Evolutionary conservation across 2,888 invertebrate genomes (phyloP).

Genomic region (Morpho deidamia): DNA sequence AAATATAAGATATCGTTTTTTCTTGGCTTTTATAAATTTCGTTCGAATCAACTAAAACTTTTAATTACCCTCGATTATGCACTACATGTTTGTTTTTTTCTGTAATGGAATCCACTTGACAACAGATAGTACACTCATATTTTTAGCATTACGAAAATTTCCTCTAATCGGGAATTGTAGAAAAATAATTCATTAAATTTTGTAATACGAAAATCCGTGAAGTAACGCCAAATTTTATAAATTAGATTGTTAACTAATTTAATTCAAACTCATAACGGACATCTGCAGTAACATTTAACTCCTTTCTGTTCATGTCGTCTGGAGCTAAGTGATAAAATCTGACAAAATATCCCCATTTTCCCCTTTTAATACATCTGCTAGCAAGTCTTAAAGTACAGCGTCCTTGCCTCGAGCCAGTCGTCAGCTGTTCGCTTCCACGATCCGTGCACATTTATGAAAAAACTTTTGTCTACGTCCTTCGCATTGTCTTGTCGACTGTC

Average conservation of each 20-base stretch:
- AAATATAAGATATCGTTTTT: too few species aligned
- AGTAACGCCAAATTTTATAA: too few species aligned
- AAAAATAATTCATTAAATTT: too few species aligned
- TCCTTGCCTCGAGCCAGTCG: slow-evolving; percentile 59
- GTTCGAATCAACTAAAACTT: too few species aligned
- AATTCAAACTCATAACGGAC: slow-evolving; percentile 23
- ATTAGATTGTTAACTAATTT: slow-evolving; percentile 17
- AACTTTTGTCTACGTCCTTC: slow-evolving; percentile 65
- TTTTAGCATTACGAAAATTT: too few species aligned
- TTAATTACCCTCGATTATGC: too few species aligned
- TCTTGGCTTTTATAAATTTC: too few species aligned
- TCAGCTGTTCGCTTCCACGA: slow-evolving; percentile 62
- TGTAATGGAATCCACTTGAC: too few species aligned
- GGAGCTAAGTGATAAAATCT: slow-evolving; percentile 58
- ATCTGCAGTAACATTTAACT: slow-evolving; percentile 29
- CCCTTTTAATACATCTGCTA: slow-evolving; percentile 70
- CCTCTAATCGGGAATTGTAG: too few species aligned
- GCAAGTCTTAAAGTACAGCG: slow-evolving; percentile 52
- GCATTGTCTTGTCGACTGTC: slow-evolving; percentile 55
- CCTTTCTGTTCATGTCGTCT: slow-evolving; percentile 50
- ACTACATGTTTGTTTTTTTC: too few species aligned
- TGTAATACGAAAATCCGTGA: too few species aligned
- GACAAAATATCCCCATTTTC: slow-evolving; percentile 60
- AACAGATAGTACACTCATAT: too few species aligned
- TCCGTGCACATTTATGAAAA: slow-evolving; percentile 73